Conservation (phyloP, 2,113 vertebrate species). For the Bos javanicus region DNA sequence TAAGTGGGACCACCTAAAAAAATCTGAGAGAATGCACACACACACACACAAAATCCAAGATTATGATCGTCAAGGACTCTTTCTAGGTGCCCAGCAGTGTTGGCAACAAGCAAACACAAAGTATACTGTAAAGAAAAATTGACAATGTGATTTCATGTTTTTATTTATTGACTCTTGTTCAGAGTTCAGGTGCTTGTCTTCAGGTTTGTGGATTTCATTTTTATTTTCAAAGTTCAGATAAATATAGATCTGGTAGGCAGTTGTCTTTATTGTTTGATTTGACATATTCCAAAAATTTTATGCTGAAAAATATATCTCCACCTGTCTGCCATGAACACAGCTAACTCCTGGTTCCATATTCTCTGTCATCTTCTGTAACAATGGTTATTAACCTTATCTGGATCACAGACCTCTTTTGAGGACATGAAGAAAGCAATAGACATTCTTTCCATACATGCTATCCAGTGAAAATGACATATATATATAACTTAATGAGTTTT, state of each 20-base stretch:
- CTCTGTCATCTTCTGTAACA: background rate
- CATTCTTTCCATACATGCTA: background rate
- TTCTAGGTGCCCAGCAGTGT: background rate
- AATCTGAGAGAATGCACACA: background rate
- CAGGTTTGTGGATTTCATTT: background rate
- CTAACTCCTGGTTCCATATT: background rate
- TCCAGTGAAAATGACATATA: background rate
- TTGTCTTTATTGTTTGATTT: conserved; percentile 9
- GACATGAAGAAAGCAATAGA: background rate
- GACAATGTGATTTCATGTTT: background rate
- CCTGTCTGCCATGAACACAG: background rate
- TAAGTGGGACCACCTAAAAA: background rate
- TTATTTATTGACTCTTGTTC: background rate
- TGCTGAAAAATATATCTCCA: background rate
- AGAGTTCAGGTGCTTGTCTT: background rate
- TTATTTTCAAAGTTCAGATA: conserved; percentile 38
- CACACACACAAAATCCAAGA: background rate
- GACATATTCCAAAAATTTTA: background rate
- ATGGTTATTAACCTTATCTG: background rate
- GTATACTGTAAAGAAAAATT: background rate
- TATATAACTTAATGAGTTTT: background rate
- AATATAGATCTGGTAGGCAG: background rate
- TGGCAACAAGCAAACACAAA: background rate
- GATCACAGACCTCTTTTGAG: background rate
- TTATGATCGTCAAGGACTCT: background rate